phyloP scores from a whole-genome alignment of 2,113 vertebrate genomes.

The Tetrax tetrax region DNA sequence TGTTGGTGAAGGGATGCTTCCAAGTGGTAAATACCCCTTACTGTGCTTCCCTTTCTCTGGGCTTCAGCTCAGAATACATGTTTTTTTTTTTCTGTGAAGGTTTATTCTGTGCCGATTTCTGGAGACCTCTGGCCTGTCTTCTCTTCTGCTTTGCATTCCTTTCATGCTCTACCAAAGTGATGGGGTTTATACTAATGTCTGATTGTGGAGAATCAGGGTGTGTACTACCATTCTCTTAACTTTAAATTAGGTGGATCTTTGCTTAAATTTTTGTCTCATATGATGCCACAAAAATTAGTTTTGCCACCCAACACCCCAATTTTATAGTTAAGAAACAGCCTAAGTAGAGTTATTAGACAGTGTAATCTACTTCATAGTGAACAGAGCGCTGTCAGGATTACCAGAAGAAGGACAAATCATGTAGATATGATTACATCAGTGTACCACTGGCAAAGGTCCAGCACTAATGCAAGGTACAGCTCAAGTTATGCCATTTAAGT shows the following conservation, averaged over 20 bases:
- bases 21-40: neutral
- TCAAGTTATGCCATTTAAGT: neutral
- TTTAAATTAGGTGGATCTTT: neutral
- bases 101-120: neutral
- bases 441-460: neutral
- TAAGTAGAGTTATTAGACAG: neutral
- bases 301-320: neutral
- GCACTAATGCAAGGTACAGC: neutral
- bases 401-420: neutral
- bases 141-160: neutral
- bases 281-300: neutral
- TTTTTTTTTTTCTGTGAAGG: fast-evolving
- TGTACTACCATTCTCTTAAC: neutral
- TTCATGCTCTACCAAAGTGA: neutral
- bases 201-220: neutral
- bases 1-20: neutral
- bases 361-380: neutral
- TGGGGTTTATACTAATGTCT: neutral
- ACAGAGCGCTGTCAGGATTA: neutral
- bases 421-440: neutral
- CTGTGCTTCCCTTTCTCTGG: neutral
- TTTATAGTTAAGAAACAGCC: neutral
- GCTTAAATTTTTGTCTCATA: neutral
- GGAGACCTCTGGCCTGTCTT: neutral
- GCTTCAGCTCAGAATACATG: neutral